Evolutionary conservation across 2,797 vertebrate species (phyloP), one percentile per base, ranked within the genome.

Genomic region (Sandelia bainsii): DNA sequence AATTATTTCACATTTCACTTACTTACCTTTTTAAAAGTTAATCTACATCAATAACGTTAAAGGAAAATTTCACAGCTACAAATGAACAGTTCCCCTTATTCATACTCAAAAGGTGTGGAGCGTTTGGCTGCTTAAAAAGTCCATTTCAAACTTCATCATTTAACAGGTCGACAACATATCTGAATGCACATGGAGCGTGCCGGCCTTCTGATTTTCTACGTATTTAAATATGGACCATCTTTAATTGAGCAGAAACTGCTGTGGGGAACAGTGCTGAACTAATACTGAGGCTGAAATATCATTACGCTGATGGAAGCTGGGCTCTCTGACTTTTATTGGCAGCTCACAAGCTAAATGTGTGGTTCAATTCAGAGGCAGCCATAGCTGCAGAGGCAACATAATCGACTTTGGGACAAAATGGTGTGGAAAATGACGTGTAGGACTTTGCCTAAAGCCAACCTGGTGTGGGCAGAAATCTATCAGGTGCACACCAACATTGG

Each of bases 1-100:
- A 90, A 91, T 86, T 87, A 91, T 92, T 91, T 92, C 92, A 92
- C 92, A 91, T 91, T 90, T 91, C 90, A 91, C 90, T 91, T 91
- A 89, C 90, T 91, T 85, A 90, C 91, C 90, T 90, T 93, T 87
- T 88, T 82, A 90, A 91, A 93, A 91, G 88, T 90, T 87, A 87
- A 92, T 93, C 91, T 91, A 91, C 90, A 92, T 90, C 84, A 78
- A 85, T 82, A 86, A 91, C 72, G 81, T 83, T 77, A 69, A 83
- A 81, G 87, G 74, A 76, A 84, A 85, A 84, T 82, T 79, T 79
- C 79, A 81, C 83, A 72, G 88, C 85, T 56, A 79, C 89, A 90
- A 90, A 91, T 87, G 89, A 91, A 86, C 83, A 77, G 81, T 73
- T 80, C 72, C 81, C 77, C 82, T 81, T 80, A 78, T 86, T 87